A percentile compares a stretch with the other conserved stretches of the same genome.
These are phyloP conservation scores for Hippocampus abdominalis DNA, from an alignment of 2,113 vertebrate genomes.

Conservation along the genomic window DNA sequence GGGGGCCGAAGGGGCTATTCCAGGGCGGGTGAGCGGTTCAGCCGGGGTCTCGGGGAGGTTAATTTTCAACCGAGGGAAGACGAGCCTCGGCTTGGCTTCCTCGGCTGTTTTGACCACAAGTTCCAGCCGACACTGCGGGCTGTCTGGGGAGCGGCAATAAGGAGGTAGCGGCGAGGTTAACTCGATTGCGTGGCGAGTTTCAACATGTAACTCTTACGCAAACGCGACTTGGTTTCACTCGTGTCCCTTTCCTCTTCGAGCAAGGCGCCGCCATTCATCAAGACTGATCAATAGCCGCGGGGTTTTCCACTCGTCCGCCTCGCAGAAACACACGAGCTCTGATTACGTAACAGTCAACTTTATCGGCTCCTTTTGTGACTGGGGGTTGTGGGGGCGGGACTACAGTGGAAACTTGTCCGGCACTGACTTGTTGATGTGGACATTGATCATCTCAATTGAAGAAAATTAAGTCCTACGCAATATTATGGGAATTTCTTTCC, in stretches of 20 bases:
- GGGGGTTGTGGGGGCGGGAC: slow-evolving; percentile 5
- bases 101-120: slow-evolving; percentile 24
- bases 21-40: slow-evolving; percentile 38
- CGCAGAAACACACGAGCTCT: slow-evolving; percentile 45
- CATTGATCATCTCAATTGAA: not conserved
- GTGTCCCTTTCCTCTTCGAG: slow-evolving; percentile 5
- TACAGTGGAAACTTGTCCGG: not conserved
- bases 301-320: slow-evolving; percentile 44
- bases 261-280: slow-evolving; percentile 50
- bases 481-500: not conserved
- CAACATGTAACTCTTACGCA: slow-evolving; percentile 44
- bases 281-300: slow-evolving; percentile 46
- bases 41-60: slow-evolving; percentile 42
- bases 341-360: slow-evolving; percentile 58
- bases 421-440: slow-evolving; percentile 26
- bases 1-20: slow-evolving; percentile 48
- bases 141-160: slow-evolving; percentile 16
- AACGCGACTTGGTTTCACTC: slow-evolving; percentile 15
- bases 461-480: not conserved
- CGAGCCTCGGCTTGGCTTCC: slow-evolving; percentile 17
- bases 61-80: slow-evolving; percentile 47
- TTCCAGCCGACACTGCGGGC: not conserved
- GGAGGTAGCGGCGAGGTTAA: slow-evolving; percentile 35
- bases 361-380: slow-evolving; percentile 64
- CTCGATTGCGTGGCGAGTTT: slow-evolving; percentile 29